Evolutionary conservation across 35 echinoderm and acorn worm species (phyloP).

Genomic region (Ptychodera flava): DNA sequence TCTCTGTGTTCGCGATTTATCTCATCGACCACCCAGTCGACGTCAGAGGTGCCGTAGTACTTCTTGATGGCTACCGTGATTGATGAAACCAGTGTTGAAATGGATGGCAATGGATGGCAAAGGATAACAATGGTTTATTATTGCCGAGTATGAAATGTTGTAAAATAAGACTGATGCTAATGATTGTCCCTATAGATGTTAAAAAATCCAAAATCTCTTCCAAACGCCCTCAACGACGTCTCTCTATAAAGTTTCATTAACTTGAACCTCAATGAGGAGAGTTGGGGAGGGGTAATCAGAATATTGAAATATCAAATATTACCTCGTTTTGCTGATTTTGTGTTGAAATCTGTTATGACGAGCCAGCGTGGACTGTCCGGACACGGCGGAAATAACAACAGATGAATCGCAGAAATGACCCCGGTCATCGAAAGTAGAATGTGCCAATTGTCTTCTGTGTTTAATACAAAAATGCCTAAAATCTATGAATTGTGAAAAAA

Average conservation of each 20-base stretch:
- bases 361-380: slow-evolving; percentile 87
- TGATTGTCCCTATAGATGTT: not conserved
- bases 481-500: slow-evolving; percentile 5
- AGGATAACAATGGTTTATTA: not conserved
- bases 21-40: not conserved
- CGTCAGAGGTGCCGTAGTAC: not conserved
- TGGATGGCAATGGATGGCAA: not conserved
- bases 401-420: slow-evolving; percentile 29
- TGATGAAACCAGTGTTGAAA: not conserved
- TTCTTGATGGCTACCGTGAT: not conserved
- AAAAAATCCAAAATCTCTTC: no score
- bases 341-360: slow-evolving; percentile 34
- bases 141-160: not conserved
- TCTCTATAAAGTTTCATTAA: no score
- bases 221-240: no score
- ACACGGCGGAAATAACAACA: slow-evolving; percentile 51
- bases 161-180: not conserved
- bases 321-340: slow-evolving; percentile 38
- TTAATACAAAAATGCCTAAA: slow-evolving; percentile 52
- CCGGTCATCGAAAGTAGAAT: slow-evolving; percentile 50
- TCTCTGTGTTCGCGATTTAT: not conserved
- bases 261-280: no score
- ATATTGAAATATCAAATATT: not conserved
- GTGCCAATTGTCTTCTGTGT: slow-evolving; percentile 42
- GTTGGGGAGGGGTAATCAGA: not conserved